phyloP scores from a whole-genome alignment of 2,888 invertebrate species.

The Tetragonisca angustula region DNA sequence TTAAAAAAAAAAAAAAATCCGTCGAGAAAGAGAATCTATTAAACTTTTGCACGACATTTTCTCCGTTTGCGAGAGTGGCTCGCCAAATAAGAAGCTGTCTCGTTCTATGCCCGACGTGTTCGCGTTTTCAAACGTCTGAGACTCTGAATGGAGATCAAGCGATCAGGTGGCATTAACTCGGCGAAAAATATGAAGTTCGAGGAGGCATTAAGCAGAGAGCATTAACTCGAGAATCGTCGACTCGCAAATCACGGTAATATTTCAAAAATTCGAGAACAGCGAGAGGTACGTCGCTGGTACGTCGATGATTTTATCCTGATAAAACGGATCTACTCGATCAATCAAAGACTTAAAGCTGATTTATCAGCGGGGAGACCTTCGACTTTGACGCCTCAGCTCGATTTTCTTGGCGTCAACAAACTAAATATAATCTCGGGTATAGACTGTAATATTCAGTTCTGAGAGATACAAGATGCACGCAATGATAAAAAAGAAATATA shows the following conservation, averaged over 20 bases:
- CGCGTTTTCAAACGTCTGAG: constrained; percentile 1
- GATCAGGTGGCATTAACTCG: constrained; percentile 31
- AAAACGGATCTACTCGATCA: neutral
- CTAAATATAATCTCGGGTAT: too few species aligned
- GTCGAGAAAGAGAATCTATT: neutral
- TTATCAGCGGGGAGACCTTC: neutral
- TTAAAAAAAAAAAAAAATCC: neutral
- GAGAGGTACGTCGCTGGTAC: neutral
- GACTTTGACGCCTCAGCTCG: neutral
- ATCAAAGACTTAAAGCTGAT: neutral
- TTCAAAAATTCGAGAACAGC: neutral
- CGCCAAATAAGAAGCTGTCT: constrained; percentile 23
- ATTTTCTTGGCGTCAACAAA: neutral
- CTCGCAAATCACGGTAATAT: too few species aligned
- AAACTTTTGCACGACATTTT: neutral
- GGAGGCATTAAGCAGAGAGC: constrained; percentile 24
- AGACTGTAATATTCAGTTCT: too few species aligned
- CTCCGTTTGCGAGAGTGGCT: neutral
- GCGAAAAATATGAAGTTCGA: constrained; percentile 19
- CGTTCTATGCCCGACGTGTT: neutral
- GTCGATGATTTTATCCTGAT: neutral
- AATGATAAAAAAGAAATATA: too few species aligned
- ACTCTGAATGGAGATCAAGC: constrained; percentile 18
- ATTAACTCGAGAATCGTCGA: constrained; percentile 8
- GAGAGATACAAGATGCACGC: too few species aligned